Percentiles rank a stretch among this genome's conserved stretches.
phyloP scores from a whole-genome alignment of 2,113 vertebrate species.

The Actenoides hombroni region DNA sequence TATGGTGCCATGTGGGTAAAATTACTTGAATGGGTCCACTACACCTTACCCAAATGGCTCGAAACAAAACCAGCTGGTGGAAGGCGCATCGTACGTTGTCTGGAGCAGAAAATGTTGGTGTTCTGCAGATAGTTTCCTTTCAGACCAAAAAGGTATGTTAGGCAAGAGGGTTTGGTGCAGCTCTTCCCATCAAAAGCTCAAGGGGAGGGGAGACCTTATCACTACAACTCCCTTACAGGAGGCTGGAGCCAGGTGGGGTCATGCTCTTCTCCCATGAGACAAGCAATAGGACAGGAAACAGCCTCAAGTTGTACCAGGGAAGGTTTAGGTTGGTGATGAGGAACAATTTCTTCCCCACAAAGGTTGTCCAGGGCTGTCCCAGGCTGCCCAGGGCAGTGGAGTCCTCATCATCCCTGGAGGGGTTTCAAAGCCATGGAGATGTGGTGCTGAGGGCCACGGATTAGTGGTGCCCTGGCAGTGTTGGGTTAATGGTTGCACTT shows the following conservation, averaged over 20 bases:
- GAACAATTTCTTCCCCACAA: not conserved
- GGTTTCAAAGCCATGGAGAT: not conserved
- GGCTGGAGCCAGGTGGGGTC: not conserved
- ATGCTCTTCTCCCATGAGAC: not conserved
- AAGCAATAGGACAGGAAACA: not conserved
- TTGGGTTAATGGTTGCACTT: not conserved
- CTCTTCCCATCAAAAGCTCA: not conserved
- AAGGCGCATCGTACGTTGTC: not conserved
- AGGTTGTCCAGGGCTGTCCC: not conserved
- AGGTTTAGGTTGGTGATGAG: not conserved
- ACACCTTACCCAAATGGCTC: not conserved
- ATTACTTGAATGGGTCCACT: no score
- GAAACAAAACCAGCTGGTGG: not conserved
- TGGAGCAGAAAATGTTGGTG: not conserved
- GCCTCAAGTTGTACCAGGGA: not conserved
- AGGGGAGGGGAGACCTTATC: not conserved
- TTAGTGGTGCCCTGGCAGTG: not conserved
- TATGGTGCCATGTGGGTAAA: fast-evolving
- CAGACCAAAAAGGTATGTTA: fast-evolving
- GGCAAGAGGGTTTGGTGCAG: not conserved
- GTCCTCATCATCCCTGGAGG: not conserved
- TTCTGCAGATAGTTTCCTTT: not conserved
- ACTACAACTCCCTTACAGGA: not conserved
- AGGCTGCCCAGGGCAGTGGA: not conserved
- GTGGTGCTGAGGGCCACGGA: not conserved